Evolutionary conservation across 2,113 vertebrate species (phyloP).

Genomic region (Melanerpes formicivorus): DNA sequence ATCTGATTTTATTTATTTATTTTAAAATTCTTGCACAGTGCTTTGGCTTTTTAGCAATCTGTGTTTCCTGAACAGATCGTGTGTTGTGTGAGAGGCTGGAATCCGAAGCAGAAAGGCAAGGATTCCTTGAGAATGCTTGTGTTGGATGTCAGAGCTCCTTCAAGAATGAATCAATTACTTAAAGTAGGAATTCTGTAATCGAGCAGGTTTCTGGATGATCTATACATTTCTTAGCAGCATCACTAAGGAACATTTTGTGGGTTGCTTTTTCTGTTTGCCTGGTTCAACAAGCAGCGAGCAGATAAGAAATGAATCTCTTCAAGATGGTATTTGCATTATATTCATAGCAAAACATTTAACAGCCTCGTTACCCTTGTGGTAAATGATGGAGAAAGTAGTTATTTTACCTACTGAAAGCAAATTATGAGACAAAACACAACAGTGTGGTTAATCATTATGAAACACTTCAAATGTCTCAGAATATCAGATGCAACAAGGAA

Average conservation of each 20-base stretch:
- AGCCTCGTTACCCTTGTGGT: not conserved
- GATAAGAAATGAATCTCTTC: constrained; percentile 16
- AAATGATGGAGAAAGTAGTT: not conserved
- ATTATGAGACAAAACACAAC: constrained; percentile 37
- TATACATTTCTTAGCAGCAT: constrained; percentile 52
- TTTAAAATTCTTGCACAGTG: constrained; percentile 12
- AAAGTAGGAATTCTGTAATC: constrained; percentile 62
- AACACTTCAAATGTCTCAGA: constrained; percentile 15
- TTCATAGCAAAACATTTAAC: constrained; percentile 34
- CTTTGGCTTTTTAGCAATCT: constrained; percentile 32
- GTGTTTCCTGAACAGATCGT: not conserved
- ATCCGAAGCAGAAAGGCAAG: constrained; percentile 24
- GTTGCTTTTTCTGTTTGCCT: constrained; percentile 50
- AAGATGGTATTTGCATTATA: constrained; percentile 21
- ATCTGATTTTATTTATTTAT: constrained; percentile 31
- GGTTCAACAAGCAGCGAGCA: not conserved
- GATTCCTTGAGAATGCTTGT: constrained; percentile 53
- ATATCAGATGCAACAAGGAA: not conserved
- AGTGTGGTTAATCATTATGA: constrained; percentile 15
- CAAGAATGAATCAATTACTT: constrained; percentile 59
- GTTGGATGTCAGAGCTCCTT: constrained; percentile 53
- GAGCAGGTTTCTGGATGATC: constrained; percentile 48
- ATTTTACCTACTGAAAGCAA: constrained; percentile 43
- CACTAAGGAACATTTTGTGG: constrained; percentile 5
- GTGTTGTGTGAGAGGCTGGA: not conserved